Base-by-base conservation (phyloP, 2,888 invertebrate genomes). In the Lysandra bellargus region DNA sequence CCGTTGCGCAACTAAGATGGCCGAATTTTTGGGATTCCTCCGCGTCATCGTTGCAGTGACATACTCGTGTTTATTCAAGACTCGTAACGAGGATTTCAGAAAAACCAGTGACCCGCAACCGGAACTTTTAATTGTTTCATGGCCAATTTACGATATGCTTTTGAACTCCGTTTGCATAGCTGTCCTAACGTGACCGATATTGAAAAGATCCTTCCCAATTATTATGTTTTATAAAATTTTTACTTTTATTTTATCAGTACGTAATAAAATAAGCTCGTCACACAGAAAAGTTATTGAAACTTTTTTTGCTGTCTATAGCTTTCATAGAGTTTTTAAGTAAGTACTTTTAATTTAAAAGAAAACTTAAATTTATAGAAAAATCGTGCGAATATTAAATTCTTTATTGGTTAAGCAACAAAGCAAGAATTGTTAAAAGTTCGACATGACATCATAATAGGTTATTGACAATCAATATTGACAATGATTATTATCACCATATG, bases 41-140 rank as follows among this genome's bases (percentile, higher is more conserved):
- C 30, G 69, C 37, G 69, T 69, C 69, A 69, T 37, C 69, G 33
- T 69, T 69, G 69, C 69, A 69, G 53, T 76, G 76, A 57, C 57
- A 14, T 53, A 57, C 57, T 33, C 33, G 53, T 53, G 57, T 49
- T 69, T 44, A 75, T 44, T 23, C 75, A 75, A 49, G 75, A 75
- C 76, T 53, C 33, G 76, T 76, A 57, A 76, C 53, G 17, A 57
- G 33, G 76, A 17, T 23, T 76, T 57, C 14, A 76, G 49, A 76
- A 76, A 76, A 76, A 49, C 76, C 49, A 75, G 75, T 75, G 75
- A 75, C 75, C 76, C 76, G 57, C 57, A 76, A 53, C 53, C 76
- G 76, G 76, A 76, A 57, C 76, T 76, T 40, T 57, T 33, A 74
- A 74, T 44, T 76, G 76, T 76, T 33, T 14, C 76, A 57, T 53